phyloP scores from a whole-genome alignment of 2,888 invertebrate species.

The Metellina segmentata region DNA sequence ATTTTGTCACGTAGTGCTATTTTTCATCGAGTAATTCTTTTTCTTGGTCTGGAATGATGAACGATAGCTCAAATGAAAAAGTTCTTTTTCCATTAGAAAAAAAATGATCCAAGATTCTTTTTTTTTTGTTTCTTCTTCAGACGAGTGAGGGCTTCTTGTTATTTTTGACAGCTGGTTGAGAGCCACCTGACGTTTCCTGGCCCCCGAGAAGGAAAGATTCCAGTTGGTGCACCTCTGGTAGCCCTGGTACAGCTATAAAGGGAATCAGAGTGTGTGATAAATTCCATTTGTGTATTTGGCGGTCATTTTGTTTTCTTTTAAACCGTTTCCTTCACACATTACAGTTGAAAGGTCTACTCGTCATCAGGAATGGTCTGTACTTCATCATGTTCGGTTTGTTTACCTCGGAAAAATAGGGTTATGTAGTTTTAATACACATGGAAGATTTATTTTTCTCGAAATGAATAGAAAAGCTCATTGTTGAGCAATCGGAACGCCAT shows the following conservation, averaged over 20 bases:
- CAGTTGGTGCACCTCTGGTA: slow-evolving; percentile 5
- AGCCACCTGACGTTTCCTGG: slow-evolving; percentile 40
- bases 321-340: not conserved
- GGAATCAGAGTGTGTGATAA: not conserved
- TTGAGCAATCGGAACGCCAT: no score
- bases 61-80: slow-evolving; percentile 62
- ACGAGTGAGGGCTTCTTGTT: slow-evolving; percentile 43
- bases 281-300: not conserved
- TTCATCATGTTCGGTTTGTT: not conserved
- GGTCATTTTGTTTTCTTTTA: not conserved
- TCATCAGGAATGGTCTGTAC: not conserved
- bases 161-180: slow-evolving; percentile 40
- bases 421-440: no score
- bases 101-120: slow-evolving; percentile 5
- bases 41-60: slow-evolving; percentile 41
- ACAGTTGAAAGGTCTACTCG: not conserved
- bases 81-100: slow-evolving; percentile 37
- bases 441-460: no score
- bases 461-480: no score
- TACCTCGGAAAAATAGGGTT: no score
- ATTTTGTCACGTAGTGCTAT: slow-evolving; percentile 59
- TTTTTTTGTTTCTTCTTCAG: not conserved
- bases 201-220: slow-evolving; percentile 8
- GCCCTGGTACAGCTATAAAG: not conserved
- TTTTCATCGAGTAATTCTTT: slow-evolving; percentile 43